Base-by-base conservation (phyloP, 2,888 invertebrate genomes). In the Laspeyria flexula region DNA sequence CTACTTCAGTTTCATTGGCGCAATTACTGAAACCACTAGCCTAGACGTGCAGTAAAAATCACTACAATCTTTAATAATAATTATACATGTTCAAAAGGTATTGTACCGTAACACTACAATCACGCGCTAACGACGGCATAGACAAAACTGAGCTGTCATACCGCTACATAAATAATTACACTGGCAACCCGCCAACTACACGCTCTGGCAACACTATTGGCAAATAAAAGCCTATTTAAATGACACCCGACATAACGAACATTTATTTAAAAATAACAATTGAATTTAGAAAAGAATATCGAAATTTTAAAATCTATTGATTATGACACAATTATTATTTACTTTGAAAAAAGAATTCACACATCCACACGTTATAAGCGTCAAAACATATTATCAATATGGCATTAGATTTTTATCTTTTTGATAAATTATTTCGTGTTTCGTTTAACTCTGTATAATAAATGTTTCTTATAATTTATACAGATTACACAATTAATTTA, bases 91-190 rank as follows among this genome's bases (percentile, higher is more conserved):
- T 13, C 7, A n/a, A n/a, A 13, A 25, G 23, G 29, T 33, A 33
- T 43, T 35, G 31, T 15, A 12, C 16, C 25, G 18, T 44, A 18
- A 27, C 37, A 13, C 43, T 27, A 38, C 29, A 34, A 25, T 43
- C 29, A 12, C 12, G 18, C 15, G 21, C 11, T 33, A 23, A 46
- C 23, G 10, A 53, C 25, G 7, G 18, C 30, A 39, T 31, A 43
- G 50, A 46, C 51, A 48, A 49, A 37, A 49, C 42, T 23, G 16
- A 40, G 35, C 44, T 46, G 48, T 56, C 55, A 50, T 48, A 55
- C 43, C 52, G 43, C 21, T 45, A 40, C 41, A 45, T 66, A 61
- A 61, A 59, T 56, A 47, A 53, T 52, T 49, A 43, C 35, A 40
- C 41, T 62, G 65, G 65, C 46, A 25, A 13, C 0, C 4, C 15